These are phyloP conservation scores for Bombyx huttoni DNA, from an alignment of 2,888 invertebrate genomes.

Conservation along the genomic window DNA sequence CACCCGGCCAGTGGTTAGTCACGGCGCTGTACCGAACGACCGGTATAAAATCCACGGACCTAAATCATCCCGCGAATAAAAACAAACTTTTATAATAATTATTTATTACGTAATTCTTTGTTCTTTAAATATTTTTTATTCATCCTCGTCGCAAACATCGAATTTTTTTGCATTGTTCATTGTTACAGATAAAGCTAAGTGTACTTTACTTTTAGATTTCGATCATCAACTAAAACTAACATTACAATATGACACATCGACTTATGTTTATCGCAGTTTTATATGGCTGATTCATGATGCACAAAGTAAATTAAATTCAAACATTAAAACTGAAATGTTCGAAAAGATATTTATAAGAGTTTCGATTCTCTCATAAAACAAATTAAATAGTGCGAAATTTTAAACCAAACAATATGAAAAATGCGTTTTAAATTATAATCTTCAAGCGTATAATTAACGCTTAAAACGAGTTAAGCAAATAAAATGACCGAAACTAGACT, in stretches of 20 bases:
- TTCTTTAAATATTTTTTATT: conserved; percentile 22
- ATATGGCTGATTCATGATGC: background rate
- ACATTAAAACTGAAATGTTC: background rate
- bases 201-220: conserved; percentile 2
- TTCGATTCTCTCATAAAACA: no score
- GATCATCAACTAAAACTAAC: background rate
- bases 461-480: conserved; percentile 6
- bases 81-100: conserved; percentile 28
- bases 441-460: no score
- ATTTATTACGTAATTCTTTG: conserved; percentile 54
- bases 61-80: conserved; percentile 15
- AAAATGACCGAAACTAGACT: conserved; percentile 24
- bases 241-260: conserved; percentile 14
- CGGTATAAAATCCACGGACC: conserved; percentile 4
- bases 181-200: conserved; percentile 3
- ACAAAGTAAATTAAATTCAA: background rate
- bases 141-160: conserved; percentile 3
- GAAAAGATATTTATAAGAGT: no score
- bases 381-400: no score
- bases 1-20: conserved; percentile 33
- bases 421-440: no score
- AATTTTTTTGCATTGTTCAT: conserved; percentile 8
- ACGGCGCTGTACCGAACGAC: conserved; percentile 23
- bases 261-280: background rate
- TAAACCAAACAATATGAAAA: no score